phyloP scores from a whole-genome alignment of 2,797 vertebrate species.

The Semotilus atromaculatus region DNA sequence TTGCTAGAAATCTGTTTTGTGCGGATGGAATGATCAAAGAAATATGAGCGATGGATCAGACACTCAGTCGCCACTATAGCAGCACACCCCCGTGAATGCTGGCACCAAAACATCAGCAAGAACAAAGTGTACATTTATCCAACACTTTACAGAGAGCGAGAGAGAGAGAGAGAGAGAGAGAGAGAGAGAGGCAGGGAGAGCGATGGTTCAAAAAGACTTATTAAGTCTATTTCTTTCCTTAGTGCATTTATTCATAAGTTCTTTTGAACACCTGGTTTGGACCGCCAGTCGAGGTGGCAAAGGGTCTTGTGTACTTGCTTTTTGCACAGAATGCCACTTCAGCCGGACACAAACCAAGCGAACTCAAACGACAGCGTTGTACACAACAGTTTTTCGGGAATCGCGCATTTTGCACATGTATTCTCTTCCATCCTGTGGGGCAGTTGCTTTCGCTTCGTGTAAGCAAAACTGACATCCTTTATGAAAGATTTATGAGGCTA shows the following conservation, averaged over 20 bases:
- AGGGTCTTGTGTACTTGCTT: constrained; percentile 14
- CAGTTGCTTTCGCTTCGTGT: constrained; percentile 77
- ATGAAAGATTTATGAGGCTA: constrained; percentile 86
- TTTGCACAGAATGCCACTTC: constrained; percentile 19
- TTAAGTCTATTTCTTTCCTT: no score
- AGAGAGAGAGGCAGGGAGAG: background rate
- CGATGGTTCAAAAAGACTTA: constrained; percentile 26
- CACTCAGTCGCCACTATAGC: constrained; percentile 59
- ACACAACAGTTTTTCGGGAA: constrained; percentile 44
- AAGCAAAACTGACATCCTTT: constrained; percentile 87
- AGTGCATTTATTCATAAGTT: constrained; percentile 11
- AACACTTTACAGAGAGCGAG: constrained; percentile 51
- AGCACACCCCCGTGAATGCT: constrained; percentile 56
- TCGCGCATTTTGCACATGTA: constrained; percentile 75
- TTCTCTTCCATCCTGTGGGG: constrained; percentile 76
- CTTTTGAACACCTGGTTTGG: constrained; percentile 43
- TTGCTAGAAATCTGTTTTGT: constrained; percentile 61
- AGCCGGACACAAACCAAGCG: constrained; percentile 6
- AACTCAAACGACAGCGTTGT: constrained; percentile 11
- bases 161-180: constrained; percentile 19
- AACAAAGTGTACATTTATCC: constrained; percentile 63
- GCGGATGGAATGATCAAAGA: constrained; percentile 66
- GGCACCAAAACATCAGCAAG: constrained; percentile 56
- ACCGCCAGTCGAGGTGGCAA: constrained; percentile 8
- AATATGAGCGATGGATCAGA: constrained; percentile 62